phyloP scores from a whole-genome alignment of 2,113 vertebrate genomes.

The Gyps fulvus region DNA sequence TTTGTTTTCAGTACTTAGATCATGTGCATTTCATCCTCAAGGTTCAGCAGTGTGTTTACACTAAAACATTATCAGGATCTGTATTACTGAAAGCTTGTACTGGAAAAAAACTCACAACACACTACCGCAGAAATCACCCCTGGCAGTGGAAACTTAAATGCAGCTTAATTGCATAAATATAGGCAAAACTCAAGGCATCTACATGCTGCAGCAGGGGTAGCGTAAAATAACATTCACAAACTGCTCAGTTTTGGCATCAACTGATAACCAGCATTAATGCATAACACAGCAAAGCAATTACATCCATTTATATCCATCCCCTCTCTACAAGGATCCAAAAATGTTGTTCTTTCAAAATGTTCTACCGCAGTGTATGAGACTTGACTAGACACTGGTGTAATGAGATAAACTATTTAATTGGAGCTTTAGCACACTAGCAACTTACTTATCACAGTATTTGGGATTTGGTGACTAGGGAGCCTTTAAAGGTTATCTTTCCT shows the following conservation, averaged over 20 bases:
- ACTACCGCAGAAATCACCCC: not conserved
- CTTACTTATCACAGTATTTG: not conserved
- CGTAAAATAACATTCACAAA: not conserved
- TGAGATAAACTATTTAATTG: not conserved
- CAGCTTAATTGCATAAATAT: not conserved
- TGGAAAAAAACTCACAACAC: not conserved
- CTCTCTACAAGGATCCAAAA: not conserved
- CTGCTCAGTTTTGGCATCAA: not conserved
- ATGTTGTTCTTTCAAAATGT: not conserved
- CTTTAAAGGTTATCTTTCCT: not conserved
- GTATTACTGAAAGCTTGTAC: not conserved
- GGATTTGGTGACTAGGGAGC: not conserved
- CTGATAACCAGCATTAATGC: not conserved
- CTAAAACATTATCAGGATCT: not conserved
- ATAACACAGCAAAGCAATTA: not conserved
- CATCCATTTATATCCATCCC: not conserved
- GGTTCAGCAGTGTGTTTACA: not conserved
- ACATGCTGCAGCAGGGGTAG: not conserved
- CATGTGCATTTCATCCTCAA: not conserved
- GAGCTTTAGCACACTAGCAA: not conserved
- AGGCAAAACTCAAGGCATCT: not conserved
- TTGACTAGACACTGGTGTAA: not conserved
- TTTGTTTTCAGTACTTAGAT: not conserved
- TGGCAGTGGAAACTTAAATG: not conserved
- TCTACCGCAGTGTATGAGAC: not conserved